A percentile compares a stretch with the other conserved stretches of the same genome.
These are phyloP conservation scores for Hirtodrosophila cameraria DNA, from an alignment of 2,888 invertebrate species.

Conservation along the genomic window DNA sequence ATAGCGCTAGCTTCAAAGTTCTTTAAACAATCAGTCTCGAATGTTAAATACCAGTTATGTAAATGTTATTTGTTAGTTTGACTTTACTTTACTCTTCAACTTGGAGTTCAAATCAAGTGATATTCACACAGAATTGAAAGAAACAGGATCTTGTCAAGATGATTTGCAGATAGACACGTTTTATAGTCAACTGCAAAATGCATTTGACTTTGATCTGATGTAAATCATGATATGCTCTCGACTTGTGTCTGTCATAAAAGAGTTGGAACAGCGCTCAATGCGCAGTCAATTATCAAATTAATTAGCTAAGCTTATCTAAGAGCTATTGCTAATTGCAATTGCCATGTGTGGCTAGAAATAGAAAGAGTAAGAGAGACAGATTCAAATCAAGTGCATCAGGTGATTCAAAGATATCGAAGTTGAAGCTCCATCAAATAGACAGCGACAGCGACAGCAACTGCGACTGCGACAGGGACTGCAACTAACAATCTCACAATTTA, in stretches of 20 bases:
- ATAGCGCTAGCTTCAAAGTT: no score
- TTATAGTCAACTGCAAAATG: conserved; percentile 9
- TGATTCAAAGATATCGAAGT: conserved; percentile 24
- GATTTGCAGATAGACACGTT: conserved; percentile 8
- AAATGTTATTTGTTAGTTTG: no score
- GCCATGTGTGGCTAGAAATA: conserved; percentile 13
- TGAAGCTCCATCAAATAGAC: conserved; percentile 46
- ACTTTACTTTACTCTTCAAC: neutral
- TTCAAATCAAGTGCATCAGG: conserved; percentile 46
- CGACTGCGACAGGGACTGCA: neutral
- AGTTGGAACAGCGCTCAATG: conserved; percentile 33
- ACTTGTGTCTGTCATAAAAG: conserved; percentile 24
- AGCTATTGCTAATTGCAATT: conserved; percentile 55
- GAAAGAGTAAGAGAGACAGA: no score
- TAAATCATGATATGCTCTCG: conserved; percentile 10
- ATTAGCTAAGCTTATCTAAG: conserved; percentile 71
- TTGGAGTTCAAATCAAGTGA: neutral
- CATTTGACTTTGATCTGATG: conserved; percentile 44
- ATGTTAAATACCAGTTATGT: no score
- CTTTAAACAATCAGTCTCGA: no score
- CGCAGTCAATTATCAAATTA: conserved; percentile 72
- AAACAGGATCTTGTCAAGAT: conserved; percentile 22
- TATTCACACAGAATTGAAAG: conserved; percentile 7
- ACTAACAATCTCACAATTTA: conserved; percentile 51
- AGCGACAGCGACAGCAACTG: conserved; percentile 7